phyloP scores from a whole-genome alignment of 2,797 vertebrate species.

The Sebastes miniatus region DNA sequence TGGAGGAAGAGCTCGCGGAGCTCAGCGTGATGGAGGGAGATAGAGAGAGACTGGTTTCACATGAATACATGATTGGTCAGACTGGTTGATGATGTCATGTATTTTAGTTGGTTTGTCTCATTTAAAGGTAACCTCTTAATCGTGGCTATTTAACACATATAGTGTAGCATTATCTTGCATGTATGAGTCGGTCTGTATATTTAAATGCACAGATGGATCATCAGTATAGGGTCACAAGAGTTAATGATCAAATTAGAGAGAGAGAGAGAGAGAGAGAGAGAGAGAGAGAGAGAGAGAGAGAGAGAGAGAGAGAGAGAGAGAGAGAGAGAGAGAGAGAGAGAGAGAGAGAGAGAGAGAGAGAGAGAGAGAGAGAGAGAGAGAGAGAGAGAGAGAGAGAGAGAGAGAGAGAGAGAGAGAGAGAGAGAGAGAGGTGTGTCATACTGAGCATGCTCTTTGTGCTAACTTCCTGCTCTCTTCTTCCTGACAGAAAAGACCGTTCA shows the following conservation, averaged over 20 bases:
- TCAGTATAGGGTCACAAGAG: conserved; percentile 43
- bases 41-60: conserved; percentile 19
- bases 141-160: neutral
- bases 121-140: neutral
- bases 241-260: conserved; percentile 61
- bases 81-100: conserved; percentile 46
- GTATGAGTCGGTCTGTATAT: neutral
- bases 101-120: neutral
- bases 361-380: conserved; percentile 9
- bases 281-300: neutral
- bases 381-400: conserved; percentile 15
- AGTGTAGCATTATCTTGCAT: neutral
- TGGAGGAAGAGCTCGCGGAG: conserved; percentile 65
- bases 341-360: neutral
- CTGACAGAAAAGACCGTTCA: conserved; percentile 69
- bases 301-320: too few species aligned
- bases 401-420: neutral
- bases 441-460: conserved; percentile 80
- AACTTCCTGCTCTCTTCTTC: conserved; percentile 83
- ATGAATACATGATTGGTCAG: conserved; percentile 20
- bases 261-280: neutral
- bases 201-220: neutral
- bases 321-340: neutral
- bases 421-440: conserved; percentile 52
- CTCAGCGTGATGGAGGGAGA: conserved; percentile 49